Evolutionary conservation across 2,113 vertebrate genomes (phyloP).

Genomic region (Macquaria ambigua): DNA sequence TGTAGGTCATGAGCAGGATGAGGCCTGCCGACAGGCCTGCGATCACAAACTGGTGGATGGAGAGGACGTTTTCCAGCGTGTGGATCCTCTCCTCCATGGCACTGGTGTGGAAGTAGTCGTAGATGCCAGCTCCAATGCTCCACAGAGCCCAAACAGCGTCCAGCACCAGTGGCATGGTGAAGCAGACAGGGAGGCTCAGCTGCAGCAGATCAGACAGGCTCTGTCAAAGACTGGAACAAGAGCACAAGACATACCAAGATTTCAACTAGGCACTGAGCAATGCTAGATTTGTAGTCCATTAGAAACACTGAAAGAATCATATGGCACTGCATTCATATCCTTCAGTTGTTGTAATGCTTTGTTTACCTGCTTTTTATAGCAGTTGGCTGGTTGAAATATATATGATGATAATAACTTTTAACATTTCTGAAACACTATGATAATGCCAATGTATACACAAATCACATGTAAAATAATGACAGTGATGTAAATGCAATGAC

Average conservation of each 20-base stretch:
- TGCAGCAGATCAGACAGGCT: not conserved
- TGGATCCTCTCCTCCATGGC: slow-evolving; percentile 85
- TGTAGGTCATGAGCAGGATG: slow-evolving; percentile 80
- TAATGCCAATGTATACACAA: no score
- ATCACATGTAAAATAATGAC: no score
- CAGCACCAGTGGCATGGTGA: slow-evolving; percentile 77
- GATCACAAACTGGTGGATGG: slow-evolving; percentile 82
- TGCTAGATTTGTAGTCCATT: not conserved
- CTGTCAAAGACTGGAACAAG: slow-evolving; percentile 38
- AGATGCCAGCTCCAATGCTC: slow-evolving; percentile 81
- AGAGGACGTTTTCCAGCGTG: slow-evolving; percentile 78
- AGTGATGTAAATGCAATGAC: not conserved
- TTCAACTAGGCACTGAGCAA: not conserved
- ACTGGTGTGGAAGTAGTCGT: slow-evolving; percentile 84
- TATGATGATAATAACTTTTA: no score
- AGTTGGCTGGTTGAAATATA: not conserved
- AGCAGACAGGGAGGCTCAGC: slow-evolving; percentile 20
- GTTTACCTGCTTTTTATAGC: not conserved
- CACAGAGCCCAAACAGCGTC: slow-evolving; percentile 82
- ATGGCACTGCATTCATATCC: not conserved
- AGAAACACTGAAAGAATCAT: not conserved
- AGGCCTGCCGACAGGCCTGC: slow-evolving; percentile 75
- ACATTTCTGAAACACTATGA: not conserved
- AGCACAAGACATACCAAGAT: not conserved
- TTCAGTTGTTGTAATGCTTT: not conserved